Percentiles rank a stretch among this genome's conserved stretches.
Evolutionary conservation across 2,797 vertebrate genomes (phyloP).

Genomic region (Chelonia mydas): DNA sequence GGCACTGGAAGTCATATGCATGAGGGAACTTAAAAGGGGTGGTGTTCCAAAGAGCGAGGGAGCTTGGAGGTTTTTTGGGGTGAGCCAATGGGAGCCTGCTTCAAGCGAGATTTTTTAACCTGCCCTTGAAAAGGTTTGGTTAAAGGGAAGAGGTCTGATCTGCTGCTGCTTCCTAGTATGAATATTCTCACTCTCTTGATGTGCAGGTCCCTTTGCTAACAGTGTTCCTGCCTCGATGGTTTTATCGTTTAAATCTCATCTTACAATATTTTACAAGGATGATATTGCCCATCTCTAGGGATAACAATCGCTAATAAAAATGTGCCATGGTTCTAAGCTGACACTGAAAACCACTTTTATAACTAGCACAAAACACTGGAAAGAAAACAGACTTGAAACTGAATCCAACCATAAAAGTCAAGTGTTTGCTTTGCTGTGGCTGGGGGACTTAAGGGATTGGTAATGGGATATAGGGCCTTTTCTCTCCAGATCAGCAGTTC

Average conservation of each 20-base stretch:
- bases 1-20: not conserved
- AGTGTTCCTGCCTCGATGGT: not conserved
- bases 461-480: conserved; percentile 58
- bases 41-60: not conserved
- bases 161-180: not conserved
- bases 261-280: not conserved
- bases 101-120: not conserved
- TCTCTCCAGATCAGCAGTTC: conserved; percentile 57
- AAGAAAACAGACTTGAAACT: conserved; percentile 57
- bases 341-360: conserved; percentile 34
- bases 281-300: not conserved
- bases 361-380: conserved; percentile 58
- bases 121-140: not conserved
- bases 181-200: not conserved
- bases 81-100: not conserved
- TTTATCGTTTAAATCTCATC: conserved; percentile 14
- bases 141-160: not conserved
- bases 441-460: conserved; percentile 54
- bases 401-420: conserved; percentile 56
- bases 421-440: conserved; percentile 64
- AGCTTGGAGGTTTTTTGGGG: not conserved
- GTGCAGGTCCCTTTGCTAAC: not conserved
- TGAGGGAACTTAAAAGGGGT: rapidly evolving
- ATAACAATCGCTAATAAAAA: conserved; percentile 29
- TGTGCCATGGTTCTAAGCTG: conserved; percentile 56